Evolutionary conservation across 1,140 invertebrate genomes (phyloP), one percentile per base, ranked within the genome.

Genomic region (Chymomyza costata): DNA sequence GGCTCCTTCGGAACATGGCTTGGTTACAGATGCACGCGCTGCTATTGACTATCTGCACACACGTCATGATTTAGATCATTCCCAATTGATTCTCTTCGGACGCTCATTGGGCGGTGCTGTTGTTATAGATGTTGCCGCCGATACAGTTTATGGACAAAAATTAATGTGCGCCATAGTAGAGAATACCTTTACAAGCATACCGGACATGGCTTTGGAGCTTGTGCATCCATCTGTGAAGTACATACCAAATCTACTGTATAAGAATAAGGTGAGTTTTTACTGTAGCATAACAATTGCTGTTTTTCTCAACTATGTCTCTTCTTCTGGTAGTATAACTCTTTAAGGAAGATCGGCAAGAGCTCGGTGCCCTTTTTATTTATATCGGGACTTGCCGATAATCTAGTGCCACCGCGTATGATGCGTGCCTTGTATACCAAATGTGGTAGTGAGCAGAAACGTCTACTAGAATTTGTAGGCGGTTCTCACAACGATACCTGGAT

Each of bases 131-230:
- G 87, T 97, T 57, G 93, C 93, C 10, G 90, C 90, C 37, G 90
- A 91, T 55, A 86, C 90, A 37, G 90, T 93, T 55, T 93, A 93
- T 84, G 86, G 87, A 31, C 89, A 89, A 82, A 93, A 91, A 87
- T 91, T 97, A 51, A 92, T 93, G 90, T 95, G 92, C 67, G 85
- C 97, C 57, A 91, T 98, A 62, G 88, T 98, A 18, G 96, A 98
- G 87, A 98, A 98, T 84, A 97, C 96, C 31, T 98, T 98, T 81
- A 97, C 95, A 6, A 95, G 93, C 81, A 95, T 98, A 85, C 95
- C 94, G 17, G 94, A 96, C 61, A 97, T 97, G 91, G 95, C 94
- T n/a, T 88, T 89, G 66, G 89, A 93, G 39, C 86, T 94, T 52
- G 86, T 94, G 25, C 90, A 91, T 71, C 90, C 88, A 84, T 88